Conservation (phyloP, 2,888 invertebrate genomes). For the Luperina nickerlii region DNA sequence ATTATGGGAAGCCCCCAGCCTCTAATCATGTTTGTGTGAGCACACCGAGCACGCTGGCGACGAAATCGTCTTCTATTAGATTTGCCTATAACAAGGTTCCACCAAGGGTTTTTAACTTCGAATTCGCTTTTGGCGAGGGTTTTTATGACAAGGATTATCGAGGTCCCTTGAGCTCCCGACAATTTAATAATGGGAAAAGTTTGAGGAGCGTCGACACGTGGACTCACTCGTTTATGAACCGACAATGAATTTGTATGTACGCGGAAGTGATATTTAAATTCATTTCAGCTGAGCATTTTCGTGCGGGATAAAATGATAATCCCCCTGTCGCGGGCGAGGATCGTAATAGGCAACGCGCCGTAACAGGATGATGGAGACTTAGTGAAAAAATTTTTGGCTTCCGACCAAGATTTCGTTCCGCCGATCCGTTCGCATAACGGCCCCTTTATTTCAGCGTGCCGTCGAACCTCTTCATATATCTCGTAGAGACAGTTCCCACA, state of each 20-base stretch:
- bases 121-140: constrained; percentile 50
- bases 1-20: constrained; percentile 61
- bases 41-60: constrained; percentile 27
- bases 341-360: constrained; percentile 54
- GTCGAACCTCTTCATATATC: constrained; percentile 58
- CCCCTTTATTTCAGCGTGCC: constrained; percentile 58
- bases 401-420: constrained; percentile 54
- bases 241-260: constrained; percentile 61
- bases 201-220: constrained; percentile 63
- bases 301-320: constrained; percentile 61
- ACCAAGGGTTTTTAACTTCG: constrained; percentile 62
- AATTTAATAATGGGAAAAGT: constrained; percentile 73
- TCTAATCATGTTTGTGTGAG: constrained; percentile 67
- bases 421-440: constrained; percentile 46
- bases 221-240: constrained; percentile 50
- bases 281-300: constrained; percentile 59
- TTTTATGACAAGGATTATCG: constrained; percentile 67
- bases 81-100: constrained; percentile 66
- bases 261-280: constrained; percentile 68
- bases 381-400: constrained; percentile 57
- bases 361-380: constrained; percentile 58
- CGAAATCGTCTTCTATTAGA: constrained; percentile 64
- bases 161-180: constrained; percentile 45
- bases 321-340: constrained; percentile 39
- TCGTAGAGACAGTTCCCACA: constrained; percentile 52